Evolutionary conservation across 2,797 vertebrate species (phyloP).

Genomic region (Sebastolobus altivelis): DNA sequence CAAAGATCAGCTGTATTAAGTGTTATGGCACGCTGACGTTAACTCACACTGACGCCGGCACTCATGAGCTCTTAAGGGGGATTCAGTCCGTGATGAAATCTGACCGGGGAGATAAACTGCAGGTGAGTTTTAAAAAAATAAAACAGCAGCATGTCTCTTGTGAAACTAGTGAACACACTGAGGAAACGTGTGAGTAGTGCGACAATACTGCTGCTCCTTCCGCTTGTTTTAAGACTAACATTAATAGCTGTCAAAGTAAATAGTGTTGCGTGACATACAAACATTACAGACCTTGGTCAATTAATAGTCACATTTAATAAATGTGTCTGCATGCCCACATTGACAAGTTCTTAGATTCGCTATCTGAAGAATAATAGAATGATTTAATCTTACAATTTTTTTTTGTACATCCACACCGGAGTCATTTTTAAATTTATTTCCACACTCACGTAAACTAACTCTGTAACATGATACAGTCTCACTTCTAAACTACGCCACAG

Average conservation of each 20-base stretch:
- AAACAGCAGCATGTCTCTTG: slow-evolving; percentile 35
- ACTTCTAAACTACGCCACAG: slow-evolving; percentile 66
- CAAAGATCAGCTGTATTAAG: slow-evolving; percentile 46
- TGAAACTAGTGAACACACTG: slow-evolving; percentile 53
- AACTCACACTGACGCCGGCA: slow-evolving; percentile 53
- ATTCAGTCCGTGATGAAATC: slow-evolving; percentile 33
- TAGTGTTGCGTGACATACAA: slow-evolving; percentile 72
- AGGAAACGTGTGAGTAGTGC: slow-evolving; percentile 56
- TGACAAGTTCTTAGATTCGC: slow-evolving; percentile 75
- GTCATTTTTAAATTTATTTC: slow-evolving; percentile 74
- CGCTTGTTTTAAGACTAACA: slow-evolving; percentile 55
- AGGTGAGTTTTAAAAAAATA: slow-evolving; percentile 12
- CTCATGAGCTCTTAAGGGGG: slow-evolving; percentile 69
- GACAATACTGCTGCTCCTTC: slow-evolving; percentile 56
- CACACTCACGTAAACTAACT: slow-evolving; percentile 75
- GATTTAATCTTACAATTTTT: slow-evolving; percentile 64
- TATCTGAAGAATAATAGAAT: slow-evolving; percentile 78
- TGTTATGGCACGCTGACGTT: slow-evolving; percentile 64
- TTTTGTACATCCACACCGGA: slow-evolving; percentile 70
- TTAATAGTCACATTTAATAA: slow-evolving; percentile 80
- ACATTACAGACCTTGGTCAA: slow-evolving; percentile 80
- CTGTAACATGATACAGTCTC: slow-evolving; percentile 69
- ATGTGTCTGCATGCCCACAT: slow-evolving; percentile 83
- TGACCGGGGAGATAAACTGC: slow-evolving; percentile 44
- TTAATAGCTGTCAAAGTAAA: slow-evolving; percentile 69